Base-by-base conservation (phyloP, 1,140 invertebrate genomes). In the Belonocnema kinseyi region DNA sequence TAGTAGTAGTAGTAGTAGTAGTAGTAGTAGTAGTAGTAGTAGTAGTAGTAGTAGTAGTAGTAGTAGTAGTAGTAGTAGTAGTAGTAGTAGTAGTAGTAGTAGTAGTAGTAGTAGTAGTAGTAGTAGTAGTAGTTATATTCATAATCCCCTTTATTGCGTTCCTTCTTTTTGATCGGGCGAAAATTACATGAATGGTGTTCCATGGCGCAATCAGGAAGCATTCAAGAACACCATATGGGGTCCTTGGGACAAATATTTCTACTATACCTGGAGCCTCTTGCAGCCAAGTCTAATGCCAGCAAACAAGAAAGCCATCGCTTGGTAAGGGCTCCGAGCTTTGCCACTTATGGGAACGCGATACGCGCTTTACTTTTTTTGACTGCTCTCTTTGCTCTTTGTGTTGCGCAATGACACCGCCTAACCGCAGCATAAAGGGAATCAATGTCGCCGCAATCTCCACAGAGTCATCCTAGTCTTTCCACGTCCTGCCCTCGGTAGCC, bases 341-440 rank as follows among this genome's bases (percentile, higher is more conserved):
- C 84, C 85, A 87, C 86, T 89, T 88, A 89, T 88, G 88, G 85
- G 88, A 89, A 89, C 85, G 83, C 83, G 81, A 84, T 88, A 85
- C 82, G 78, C 79, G 83, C 83, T 85, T 86, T 84, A 86, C 84
- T 83, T 85, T 75, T 76, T 72, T 46, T 50, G 78, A 82, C 83
- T 86, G 88, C 83, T 88, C 82, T 87, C 83, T 83, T 58, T 83
- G 83, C 81, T 80, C 84, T 72, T 82, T 88, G 87, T 82, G 88
- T 89, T 88, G 83, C 85, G 87, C 85, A 88, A 88, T 83, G 76
- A 56, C 78, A 77, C 79, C 76, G 73, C 74, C 56, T 70, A 61
- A 14, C 50, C 13, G 52, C 21, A 11, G 54, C 50, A n/a, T 82
- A 87, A 88, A 82, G 79, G 79, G 78, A 83, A 84, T 86, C 85